Base-by-base conservation (phyloP, 2,888 invertebrate species). In the Acanthosepion lycidas region DNA sequence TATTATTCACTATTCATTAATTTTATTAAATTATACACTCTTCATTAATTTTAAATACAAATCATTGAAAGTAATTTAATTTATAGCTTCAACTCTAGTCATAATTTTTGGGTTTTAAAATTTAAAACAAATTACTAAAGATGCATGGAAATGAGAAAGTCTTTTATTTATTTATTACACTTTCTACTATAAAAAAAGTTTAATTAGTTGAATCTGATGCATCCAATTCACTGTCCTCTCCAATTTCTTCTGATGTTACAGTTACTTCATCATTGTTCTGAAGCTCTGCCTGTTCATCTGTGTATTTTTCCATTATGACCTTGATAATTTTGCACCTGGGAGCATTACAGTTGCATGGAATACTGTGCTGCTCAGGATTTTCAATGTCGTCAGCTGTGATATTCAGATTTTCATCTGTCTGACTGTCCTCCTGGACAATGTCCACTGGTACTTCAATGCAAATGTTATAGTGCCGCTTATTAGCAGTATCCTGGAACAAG, bases 401-500 rank as follows among this genome's bases (percentile, higher is more conserved):
- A 15, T 95, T 95, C 4, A 95, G 95, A 59, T 94, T 95, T 33
- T 95, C 95, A 91, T 93, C 93, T 26, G 91, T 94, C 26, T 49
- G 55, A 49, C 42, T 55, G 26, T 95, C 94, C 9, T 48, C n/a
- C 53, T 78, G 48, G 6, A 95, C 95, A 48, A 95, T 94, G 91
- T 95, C 95, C 49, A 96, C 96, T 15, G 95, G 51, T 94, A 96
- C 96, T 59, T 96, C 96, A 20, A 97, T 95, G 6, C 96, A 96
- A 64, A 97, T 97, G 93, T 96, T 96, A 94, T 97, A 97, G 55
- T 96, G 96, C 28, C 97, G 95, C 91, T 96, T 96, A 95, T 97
- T 96, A 2, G 18, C 53, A 26, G 94, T 91, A 95, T 96, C 96
- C 94, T 97, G 97, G 3, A 95, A 95, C 42, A 97, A 95, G 9